Evolutionary conservation across 2,888 invertebrate genomes (phyloP).

Genomic region (Doris montereyensis): DNA sequence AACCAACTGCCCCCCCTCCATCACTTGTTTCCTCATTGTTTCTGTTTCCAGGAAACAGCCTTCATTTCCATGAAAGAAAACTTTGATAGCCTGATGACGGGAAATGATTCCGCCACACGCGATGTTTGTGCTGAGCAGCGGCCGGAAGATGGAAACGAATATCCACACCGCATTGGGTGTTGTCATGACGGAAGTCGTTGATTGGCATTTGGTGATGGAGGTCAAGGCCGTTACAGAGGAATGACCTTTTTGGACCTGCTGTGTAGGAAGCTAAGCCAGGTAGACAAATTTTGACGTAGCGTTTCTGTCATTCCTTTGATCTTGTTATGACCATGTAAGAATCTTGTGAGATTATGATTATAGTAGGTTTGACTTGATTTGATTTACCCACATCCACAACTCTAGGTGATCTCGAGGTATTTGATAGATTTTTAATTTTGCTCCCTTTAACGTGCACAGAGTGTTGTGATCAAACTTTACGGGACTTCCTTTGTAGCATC

Average conservation of each 20-base stretch:
- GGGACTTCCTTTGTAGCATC: too few species aligned
- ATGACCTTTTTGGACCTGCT: constrained; percentile 38
- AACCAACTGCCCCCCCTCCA: not conserved
- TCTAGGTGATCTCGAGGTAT: too few species aligned
- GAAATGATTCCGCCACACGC: constrained; percentile 54
- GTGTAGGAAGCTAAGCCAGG: constrained; percentile 28
- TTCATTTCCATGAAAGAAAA: constrained; percentile 51
- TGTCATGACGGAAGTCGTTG: constrained; percentile 40
- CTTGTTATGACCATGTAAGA: too few species aligned
- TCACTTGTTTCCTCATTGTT: too few species aligned
- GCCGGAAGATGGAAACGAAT: constrained; percentile 48
- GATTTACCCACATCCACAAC: too few species aligned
- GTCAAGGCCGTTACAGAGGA: constrained; percentile 14
- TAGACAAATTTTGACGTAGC: constrained; percentile 4
- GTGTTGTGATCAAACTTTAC: too few species aligned
- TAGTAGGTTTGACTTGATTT: too few species aligned
- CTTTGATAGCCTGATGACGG: constrained; percentile 61
- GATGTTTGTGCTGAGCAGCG: not conserved
- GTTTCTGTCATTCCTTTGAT: too few species aligned
- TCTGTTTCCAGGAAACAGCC: constrained; percentile 21
- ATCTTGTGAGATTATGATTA: too few species aligned
- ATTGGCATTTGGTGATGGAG: constrained; percentile 12
- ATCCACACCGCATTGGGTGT: constrained; percentile 46
- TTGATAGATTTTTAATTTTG: too few species aligned
- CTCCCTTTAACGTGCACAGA: too few species aligned